phyloP scores from a whole-genome alignment of 1,140 invertebrate species.

The Trachelipus rathkii region DNA sequence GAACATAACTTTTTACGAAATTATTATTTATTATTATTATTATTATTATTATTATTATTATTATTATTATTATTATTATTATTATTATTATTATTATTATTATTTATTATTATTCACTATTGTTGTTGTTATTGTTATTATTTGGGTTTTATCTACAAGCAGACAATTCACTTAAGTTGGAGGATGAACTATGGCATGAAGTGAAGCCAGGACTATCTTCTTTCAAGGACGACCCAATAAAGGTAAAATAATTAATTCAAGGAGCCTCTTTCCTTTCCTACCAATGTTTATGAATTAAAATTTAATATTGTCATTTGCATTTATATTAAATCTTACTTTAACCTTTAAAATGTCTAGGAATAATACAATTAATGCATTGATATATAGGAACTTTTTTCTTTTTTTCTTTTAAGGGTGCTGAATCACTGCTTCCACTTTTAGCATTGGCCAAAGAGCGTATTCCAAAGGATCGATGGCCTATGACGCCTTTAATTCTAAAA shows the following conservation, averaged over 20 bases:
- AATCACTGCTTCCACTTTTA: slow-evolving; percentile 51
- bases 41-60: too few species aligned
- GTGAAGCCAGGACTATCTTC: slow-evolving; percentile 83
- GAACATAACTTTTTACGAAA: too few species aligned
- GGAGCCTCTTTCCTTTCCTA: neutral
- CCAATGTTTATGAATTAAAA: too few species aligned
- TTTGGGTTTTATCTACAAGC: slow-evolving; percentile 24
- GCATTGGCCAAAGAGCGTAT: slow-evolving; percentile 51
- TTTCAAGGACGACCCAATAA: slow-evolving; percentile 70
- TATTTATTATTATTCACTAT: too few species aligned
- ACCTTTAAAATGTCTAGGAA: too few species aligned
- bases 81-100: too few species aligned
- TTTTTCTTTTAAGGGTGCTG: slow-evolving; percentile 42
- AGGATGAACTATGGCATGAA: slow-evolving; percentile 73
- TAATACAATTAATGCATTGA: too few species aligned
- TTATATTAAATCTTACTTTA: too few species aligned
- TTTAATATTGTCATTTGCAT: too few species aligned
- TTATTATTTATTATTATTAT: too few species aligned
- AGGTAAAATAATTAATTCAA: slow-evolving; percentile 48
- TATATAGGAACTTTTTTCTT: neutral
- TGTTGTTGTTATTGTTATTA: too few species aligned
- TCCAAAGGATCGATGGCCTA: slow-evolving; percentile 49
- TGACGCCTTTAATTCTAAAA: slow-evolving; percentile 51
- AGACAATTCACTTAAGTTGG: slow-evolving; percentile 66
- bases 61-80: too few species aligned